A percentile compares a stretch with the other conserved stretches of the same genome.
phyloP scores from a whole-genome alignment of 2,113 vertebrate species.

The Barbus barbus region DNA sequence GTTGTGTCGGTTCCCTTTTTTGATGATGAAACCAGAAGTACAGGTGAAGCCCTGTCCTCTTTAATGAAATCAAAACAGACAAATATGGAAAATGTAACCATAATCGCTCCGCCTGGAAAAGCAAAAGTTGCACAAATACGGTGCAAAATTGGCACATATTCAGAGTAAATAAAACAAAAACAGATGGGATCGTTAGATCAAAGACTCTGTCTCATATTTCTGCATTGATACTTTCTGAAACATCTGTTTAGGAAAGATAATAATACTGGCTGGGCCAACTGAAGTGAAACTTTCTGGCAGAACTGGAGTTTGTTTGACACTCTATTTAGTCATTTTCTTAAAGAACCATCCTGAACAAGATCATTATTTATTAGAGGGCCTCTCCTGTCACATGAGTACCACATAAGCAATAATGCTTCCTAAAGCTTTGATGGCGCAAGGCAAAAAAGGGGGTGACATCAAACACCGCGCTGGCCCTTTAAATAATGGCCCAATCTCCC shows the following conservation, averaged over 20 bases:
- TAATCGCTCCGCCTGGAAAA: conserved; percentile 26
- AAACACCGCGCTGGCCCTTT: conserved; percentile 58
- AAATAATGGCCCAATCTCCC: conserved; percentile 67
- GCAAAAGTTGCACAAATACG: not conserved
- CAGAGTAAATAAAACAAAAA: not conserved
- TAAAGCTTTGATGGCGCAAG: conserved; percentile 34
- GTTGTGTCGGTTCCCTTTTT: conserved; percentile 16
- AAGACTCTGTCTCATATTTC: not conserved
- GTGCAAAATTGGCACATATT: not conserved
- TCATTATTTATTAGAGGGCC: conserved; percentile 34
- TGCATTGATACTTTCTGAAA: not conserved
- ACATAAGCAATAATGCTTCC: conserved; percentile 41
- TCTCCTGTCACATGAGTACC: not conserved
- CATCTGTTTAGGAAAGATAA: not conserved
- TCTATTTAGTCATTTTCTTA: conserved; percentile 18
- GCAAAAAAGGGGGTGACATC: conserved; percentile 49
- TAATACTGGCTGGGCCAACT: not conserved
- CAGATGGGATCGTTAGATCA: not conserved
- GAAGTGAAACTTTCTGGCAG: conserved; percentile 44
- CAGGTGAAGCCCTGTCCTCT: conserved; percentile 30
- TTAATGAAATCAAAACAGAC: conserved; percentile 42
- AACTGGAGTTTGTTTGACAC: not conserved
- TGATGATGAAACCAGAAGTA: conserved; percentile 35
- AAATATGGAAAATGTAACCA: not conserved
- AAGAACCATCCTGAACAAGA: conserved; percentile 23